phyloP scores from a whole-genome alignment of 2,113 vertebrate genomes.

The Rhegmatorhina hoffmannsi region DNA sequence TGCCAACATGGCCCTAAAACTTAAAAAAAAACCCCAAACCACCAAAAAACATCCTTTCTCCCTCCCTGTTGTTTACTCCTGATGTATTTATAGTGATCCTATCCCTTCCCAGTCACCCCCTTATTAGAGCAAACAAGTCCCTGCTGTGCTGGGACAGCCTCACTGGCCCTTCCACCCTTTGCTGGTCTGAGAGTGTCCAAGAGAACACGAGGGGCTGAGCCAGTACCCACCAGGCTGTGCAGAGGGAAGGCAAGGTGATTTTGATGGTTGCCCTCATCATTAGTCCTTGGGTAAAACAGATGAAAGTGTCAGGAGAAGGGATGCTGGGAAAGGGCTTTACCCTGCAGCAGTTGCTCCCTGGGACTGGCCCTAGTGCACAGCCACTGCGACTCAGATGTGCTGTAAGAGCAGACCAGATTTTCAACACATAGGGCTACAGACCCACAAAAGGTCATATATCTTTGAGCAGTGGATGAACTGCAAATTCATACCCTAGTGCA shows the following conservation, averaged over 20 bases:
- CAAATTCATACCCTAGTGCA: background rate
- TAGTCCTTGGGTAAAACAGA: background rate
- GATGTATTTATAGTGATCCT: background rate
- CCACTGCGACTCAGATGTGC: accelerated
- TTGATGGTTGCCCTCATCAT: background rate
- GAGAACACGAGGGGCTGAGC: background rate
- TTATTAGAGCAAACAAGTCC: conserved; percentile 30
- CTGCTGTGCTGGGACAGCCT: background rate
- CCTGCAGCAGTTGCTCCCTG: background rate
- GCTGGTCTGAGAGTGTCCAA: background rate
- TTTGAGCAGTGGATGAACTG: background rate
- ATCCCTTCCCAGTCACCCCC: background rate
- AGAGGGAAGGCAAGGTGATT: background rate
- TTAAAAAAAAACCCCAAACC: background rate
- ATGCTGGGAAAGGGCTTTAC: background rate
- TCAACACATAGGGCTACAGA: background rate
- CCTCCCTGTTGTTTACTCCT: background rate
- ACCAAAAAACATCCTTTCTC: background rate
- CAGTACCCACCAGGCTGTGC: background rate
- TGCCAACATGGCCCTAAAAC: background rate
- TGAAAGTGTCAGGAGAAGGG: background rate
- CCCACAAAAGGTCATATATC: background rate
- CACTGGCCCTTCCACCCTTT: background rate
- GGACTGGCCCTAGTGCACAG: background rate
- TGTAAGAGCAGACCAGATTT: background rate